phyloP scores from a whole-genome alignment of 2,113 vertebrate species.

The Syngnathus typhle region DNA sequence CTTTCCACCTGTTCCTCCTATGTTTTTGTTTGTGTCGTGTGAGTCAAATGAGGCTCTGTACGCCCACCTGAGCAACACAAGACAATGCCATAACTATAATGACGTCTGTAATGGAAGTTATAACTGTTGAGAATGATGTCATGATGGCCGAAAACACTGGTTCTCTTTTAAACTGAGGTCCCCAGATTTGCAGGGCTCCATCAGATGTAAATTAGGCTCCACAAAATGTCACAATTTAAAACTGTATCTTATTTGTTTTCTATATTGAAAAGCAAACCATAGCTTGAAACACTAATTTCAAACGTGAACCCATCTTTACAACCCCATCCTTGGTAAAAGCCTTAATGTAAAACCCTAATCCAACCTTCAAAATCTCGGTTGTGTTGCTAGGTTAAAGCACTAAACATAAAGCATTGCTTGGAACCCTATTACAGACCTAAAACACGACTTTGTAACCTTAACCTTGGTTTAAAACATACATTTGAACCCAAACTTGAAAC shows the following conservation, averaged over 20 bases:
- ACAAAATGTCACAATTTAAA: neutral
- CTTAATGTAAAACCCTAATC: neutral
- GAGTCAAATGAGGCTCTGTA: slow-evolving; percentile 34
- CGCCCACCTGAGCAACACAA: slow-evolving; percentile 42
- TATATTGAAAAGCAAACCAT: too few relatives aligned
- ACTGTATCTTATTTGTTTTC: neutral
- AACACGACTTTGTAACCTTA: neutral
- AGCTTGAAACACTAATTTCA: too few relatives aligned
- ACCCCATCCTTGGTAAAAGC: too few relatives aligned
- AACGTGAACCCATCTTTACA: too few relatives aligned
- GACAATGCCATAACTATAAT: slow-evolving; percentile 16
- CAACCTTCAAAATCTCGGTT: neutral
- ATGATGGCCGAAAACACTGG: neutral
- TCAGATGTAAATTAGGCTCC: neutral
- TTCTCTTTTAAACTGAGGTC: neutral
- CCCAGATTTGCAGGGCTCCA: neutral
- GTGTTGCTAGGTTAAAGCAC: too few relatives aligned
- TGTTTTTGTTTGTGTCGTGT: slow-evolving; percentile 46
- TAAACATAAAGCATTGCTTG: neutral
- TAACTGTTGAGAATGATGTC: neutral
- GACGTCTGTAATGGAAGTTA: neutral
- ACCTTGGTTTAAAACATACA: neutral
- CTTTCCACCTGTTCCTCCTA: slow-evolving; percentile 22
- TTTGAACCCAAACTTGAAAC: neutral
- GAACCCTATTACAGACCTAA: neutral